A percentile compares a stretch with the other conserved stretches of the same genome.
Conservation (phyloP, 2,113 vertebrate genomes). For the Bothrops jararaca region DNA sequence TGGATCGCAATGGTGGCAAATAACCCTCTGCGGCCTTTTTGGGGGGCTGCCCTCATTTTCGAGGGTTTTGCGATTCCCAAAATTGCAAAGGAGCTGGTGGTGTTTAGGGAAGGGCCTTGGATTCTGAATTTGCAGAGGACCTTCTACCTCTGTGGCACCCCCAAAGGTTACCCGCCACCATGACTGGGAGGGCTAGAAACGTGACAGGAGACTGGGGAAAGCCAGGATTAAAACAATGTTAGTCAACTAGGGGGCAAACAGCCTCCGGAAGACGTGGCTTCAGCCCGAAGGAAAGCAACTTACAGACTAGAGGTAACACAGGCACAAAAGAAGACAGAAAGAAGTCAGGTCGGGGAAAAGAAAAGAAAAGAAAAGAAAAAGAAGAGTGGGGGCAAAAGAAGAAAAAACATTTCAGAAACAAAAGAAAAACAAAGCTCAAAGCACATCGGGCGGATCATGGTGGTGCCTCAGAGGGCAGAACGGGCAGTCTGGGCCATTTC, state of each 20-base stretch:
- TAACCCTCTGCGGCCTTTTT: too few species aligned
- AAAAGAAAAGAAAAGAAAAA: slow-evolving; percentile 14
- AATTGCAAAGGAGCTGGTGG: neutral
- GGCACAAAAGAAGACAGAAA: slow-evolving; percentile 66
- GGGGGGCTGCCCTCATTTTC: neutral
- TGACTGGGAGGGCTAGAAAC: neutral
- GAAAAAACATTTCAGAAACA: neutral
- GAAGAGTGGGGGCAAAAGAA: neutral
- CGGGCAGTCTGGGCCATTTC: neutral
- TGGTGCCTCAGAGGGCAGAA: too few species aligned
- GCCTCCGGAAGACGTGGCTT: neutral
- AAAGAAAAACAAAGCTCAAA: slow-evolving; percentile 2
- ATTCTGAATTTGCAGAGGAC: neutral
- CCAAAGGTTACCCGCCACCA: neutral
- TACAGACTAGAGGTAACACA: slow-evolving; percentile 88
- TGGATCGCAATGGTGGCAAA: neutral
- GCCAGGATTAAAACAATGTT: neutral
- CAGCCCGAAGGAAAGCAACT: slow-evolving; percentile 62
- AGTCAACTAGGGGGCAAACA: slow-evolving; percentile 20
- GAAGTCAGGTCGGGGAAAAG: slow-evolving; percentile 60
- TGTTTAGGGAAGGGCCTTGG: too few species aligned
- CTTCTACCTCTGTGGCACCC: neutral
- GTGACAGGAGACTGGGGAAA: neutral
- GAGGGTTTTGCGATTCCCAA: neutral
- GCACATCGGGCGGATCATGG: neutral